phyloP scores from a whole-genome alignment of 2,797 vertebrate genomes.

The Sebastes taczanowskii region DNA sequence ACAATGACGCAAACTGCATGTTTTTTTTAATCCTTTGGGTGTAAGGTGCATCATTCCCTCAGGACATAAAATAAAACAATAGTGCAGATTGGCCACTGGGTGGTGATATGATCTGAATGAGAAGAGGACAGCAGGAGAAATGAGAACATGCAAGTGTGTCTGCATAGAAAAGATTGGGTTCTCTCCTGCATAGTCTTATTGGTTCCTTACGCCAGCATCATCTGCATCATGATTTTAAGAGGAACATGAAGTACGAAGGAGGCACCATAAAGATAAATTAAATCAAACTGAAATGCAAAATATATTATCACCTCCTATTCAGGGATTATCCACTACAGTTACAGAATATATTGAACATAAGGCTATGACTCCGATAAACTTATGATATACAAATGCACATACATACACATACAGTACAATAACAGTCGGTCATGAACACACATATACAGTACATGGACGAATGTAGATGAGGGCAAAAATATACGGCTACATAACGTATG shows the following conservation, averaged over 20 bases:
- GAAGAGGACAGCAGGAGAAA: neutral
- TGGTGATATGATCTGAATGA: slow-evolving; percentile 32
- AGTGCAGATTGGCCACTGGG: slow-evolving; percentile 30
- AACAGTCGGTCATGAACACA: slow-evolving; percentile 29
- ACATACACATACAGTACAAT: slow-evolving; percentile 60
- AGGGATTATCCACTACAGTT: slow-evolving; percentile 37
- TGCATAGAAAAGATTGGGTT: neutral
- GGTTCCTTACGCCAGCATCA: neutral
- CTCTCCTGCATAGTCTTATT: neutral
- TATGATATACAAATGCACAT: slow-evolving; percentile 56
- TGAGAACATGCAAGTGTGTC: neutral
- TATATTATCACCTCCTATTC: slow-evolving; percentile 34
- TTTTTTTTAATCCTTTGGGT: neutral
- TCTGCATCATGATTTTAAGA: neutral
- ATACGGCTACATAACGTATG: neutral
- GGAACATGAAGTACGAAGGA: neutral
- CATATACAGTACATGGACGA: slow-evolving; percentile 65
- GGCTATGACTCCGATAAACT: slow-evolving; percentile 50
- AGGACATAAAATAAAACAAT: neutral
- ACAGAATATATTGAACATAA: slow-evolving; percentile 41
- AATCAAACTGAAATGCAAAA: slow-evolving; percentile 40
- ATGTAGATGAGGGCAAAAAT: slow-evolving; percentile 35
- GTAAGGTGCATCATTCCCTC: slow-evolving; percentile 14
- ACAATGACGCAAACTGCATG: neutral
- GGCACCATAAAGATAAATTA: slow-evolving; percentile 43